Conservation (phyloP, 2,888 invertebrate genomes). For the Diplolepis rosae region DNA sequence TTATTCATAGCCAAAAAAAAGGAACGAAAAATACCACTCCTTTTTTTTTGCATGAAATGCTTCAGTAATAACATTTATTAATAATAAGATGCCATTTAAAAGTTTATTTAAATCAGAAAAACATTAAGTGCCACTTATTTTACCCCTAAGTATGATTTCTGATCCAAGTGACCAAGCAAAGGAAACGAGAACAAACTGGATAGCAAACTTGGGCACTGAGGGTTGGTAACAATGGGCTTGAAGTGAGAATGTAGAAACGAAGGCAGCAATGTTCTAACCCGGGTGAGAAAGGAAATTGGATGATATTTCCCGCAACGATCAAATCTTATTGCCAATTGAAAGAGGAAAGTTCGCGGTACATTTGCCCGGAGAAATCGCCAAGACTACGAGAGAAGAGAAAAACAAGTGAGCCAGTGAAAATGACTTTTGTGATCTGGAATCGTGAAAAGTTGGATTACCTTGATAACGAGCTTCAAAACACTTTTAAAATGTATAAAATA, state of each 20-base stretch:
- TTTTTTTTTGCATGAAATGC: too few species aligned
- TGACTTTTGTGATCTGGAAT: slow-evolving; percentile 53
- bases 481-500: background rate
- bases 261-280: slow-evolving; percentile 54
- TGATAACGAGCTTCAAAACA: slow-evolving; percentile 55
- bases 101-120: too few species aligned
- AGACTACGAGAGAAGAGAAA: slow-evolving; percentile 35
- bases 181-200: slow-evolving; percentile 35
- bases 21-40: too few species aligned
- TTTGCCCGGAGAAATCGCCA: slow-evolving; percentile 67
- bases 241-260: slow-evolving; percentile 41
- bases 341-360: slow-evolving; percentile 71
- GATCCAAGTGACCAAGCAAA: background rate
- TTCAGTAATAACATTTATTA: too few species aligned
- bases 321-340: slow-evolving; percentile 72
- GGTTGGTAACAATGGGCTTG: slow-evolving; percentile 31
- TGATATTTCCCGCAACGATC: slow-evolving; percentile 71
- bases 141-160: background rate
- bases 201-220: slow-evolving; percentile 49
- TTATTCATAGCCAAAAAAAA: too few species aligned
- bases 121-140: background rate
- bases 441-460: slow-evolving; percentile 47
- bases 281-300: slow-evolving; percentile 69
- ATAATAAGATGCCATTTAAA: too few species aligned
- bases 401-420: slow-evolving; percentile 58